Evolutionary conservation across 1,140 invertebrate genomes (phyloP), one percentile per base, ranked within the genome.

Genomic region (Hycleus phaleratus): DNA sequence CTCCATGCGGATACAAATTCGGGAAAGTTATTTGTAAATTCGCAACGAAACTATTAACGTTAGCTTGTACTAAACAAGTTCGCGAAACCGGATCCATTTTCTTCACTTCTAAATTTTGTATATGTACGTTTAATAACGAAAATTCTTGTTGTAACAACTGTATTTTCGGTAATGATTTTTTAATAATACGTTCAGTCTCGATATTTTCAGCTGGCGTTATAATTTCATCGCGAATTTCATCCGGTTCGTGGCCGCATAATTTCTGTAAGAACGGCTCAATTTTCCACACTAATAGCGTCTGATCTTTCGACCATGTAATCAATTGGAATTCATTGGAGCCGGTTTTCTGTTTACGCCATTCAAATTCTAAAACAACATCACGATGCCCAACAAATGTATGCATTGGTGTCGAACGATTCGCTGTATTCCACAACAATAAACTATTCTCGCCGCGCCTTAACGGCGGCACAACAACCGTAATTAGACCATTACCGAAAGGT

Each of bases 301-400:
- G 91, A 80, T 97, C 94, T 70, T 92, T 87, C 0, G 91, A 94
- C 94, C 93, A 98, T 1, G 93, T 97, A 0, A 97, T 84, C n/a
- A 97, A 72, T 72, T 97, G 90, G 74, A 87, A 87, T 65, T 92
- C 86, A 46, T 64, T 75, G 66, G 70, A 81, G 74, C 75, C 79
- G 70, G 73, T 77, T 75, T 71, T 77, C 60, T 83, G 82, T 43
- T 84, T 81, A 57, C 91, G 80, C 93, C 93, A 97, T 63, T 92
- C 90, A 83, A 97, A 97, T 68, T 97, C 94, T 39, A 96, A 76
- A 38, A 97, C 91, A 39, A 94, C 91, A 78, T 97, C 93, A 2
- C 88, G 88, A 70, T 97, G 94, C 0, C 93, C 93, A 39, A 90
- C 85, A 76, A 97, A 93, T 4, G 88, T 90, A 71, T 91, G 90